Evolutionary conservation across 1,140 invertebrate species (phyloP).

Genomic region (Cotesia glomerata): DNA sequence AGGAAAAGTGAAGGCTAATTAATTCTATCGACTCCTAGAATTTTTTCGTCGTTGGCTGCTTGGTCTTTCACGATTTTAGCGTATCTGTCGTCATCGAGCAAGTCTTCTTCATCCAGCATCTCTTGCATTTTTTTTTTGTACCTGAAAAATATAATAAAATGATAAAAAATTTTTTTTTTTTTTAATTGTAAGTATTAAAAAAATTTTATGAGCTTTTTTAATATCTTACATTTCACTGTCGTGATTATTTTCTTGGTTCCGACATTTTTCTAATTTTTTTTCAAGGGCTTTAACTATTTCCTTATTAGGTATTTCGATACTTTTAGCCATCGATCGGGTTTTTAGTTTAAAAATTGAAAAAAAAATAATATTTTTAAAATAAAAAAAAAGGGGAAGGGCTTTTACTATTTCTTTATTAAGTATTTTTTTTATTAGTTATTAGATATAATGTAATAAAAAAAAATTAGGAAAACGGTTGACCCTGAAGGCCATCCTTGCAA

Average conservation of each 20-base stretch:
- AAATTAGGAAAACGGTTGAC: too few relatives aligned
- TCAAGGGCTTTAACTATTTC: slow-evolving; percentile 80
- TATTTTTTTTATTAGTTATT: too few relatives aligned
- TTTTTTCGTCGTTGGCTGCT: slow-evolving; percentile 55
- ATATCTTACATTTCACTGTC: slow-evolving; percentile 79
- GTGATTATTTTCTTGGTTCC: slow-evolving; percentile 95
- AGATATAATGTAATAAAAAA: too few relatives aligned
- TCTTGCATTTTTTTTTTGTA: slow-evolving; percentile 69
- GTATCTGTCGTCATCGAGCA: slow-evolving; percentile 59
- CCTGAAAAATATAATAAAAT: slow-evolving; percentile 53
- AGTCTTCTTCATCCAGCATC: slow-evolving; percentile 67
- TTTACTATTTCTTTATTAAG: slow-evolving; percentile 76
- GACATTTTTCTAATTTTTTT: slow-evolving; percentile 88
- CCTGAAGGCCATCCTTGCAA: too few relatives aligned
- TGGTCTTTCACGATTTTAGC: slow-evolving; percentile 60
- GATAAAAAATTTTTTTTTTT: slow-evolving; percentile 45
- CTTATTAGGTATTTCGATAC: slow-evolving; percentile 73
- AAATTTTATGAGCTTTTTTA: not conserved
- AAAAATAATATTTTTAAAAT: slow-evolving; percentile 1
- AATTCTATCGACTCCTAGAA: slow-evolving; percentile 53
- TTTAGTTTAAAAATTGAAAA: slow-evolving; percentile 57
- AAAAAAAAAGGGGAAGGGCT: slow-evolving; percentile 56
- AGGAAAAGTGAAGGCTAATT: slow-evolving; percentile 31
- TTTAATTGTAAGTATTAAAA: not conserved
- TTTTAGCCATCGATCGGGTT: slow-evolving; percentile 87